Evolutionary conservation across 2,797 vertebrate genomes (phyloP).

Genomic region (Takifugu rubripes): DNA sequence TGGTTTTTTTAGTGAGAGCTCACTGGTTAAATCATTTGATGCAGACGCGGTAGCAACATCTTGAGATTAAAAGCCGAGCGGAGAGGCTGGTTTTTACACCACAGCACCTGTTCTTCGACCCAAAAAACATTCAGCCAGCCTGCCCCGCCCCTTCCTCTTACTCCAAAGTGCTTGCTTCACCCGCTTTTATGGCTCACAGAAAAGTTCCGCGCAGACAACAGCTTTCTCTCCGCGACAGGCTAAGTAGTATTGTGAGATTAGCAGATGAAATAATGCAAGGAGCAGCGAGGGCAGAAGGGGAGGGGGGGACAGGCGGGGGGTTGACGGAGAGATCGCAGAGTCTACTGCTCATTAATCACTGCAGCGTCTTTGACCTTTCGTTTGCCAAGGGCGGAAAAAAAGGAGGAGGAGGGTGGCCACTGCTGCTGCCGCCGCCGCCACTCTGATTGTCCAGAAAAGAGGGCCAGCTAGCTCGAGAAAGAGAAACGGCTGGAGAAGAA

Average conservation of each 20-base stretch:
- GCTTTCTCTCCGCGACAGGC: constrained; percentile 55
- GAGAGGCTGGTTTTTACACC: constrained; percentile 55
- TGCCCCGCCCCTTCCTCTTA: constrained; percentile 8
- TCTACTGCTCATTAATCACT: constrained; percentile 85
- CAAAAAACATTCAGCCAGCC: constrained; percentile 20
- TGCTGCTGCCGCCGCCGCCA: constrained; percentile 27
- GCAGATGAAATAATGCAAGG: constrained; percentile 78
- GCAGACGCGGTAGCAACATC: constrained; percentile 48
- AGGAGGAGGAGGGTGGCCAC: constrained; percentile 62
- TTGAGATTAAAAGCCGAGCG: constrained; percentile 59
- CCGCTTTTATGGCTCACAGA: constrained; percentile 12
- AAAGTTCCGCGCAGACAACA: constrained; percentile 39
- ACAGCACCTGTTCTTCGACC: constrained; percentile 47
- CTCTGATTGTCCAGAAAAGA: constrained; percentile 49
- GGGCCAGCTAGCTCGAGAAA: constrained; percentile 35
- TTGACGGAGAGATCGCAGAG: constrained; percentile 80
- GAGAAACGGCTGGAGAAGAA: constrained; percentile 10
- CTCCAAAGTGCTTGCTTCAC: constrained; percentile 13
- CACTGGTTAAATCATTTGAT: constrained; percentile 64
- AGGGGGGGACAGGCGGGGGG: constrained; percentile 47
- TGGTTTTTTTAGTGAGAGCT: constrained; percentile 52
- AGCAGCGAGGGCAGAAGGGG: constrained; percentile 45
- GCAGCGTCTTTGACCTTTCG: constrained; percentile 85
- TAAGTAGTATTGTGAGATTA: constrained; percentile 76
- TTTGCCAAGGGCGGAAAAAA: constrained; percentile 82